Conservation (phyloP, 2,113 vertebrate genomes). For the Ageneiosus marmoratus region DNA sequence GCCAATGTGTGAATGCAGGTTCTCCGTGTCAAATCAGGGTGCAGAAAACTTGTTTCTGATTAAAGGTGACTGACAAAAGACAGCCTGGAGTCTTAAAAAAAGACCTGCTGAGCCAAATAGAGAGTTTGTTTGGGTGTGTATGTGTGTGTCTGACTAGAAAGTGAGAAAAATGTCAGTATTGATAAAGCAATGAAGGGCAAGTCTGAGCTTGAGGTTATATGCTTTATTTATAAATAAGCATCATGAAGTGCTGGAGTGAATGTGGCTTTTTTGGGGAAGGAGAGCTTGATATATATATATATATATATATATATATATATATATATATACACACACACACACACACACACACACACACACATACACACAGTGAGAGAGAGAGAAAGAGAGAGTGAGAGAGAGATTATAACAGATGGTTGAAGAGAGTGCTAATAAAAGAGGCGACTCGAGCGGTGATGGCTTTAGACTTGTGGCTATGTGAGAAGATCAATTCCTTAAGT, state of each 20-base stretch:
- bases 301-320: slow-evolving; percentile 14
- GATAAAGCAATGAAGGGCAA: slow-evolving; percentile 13
- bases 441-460: not conserved
- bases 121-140: not conserved
- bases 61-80: too few relatives aligned
- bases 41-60: too few relatives aligned
- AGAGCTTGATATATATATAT: not conserved
- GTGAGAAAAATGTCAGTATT: not conserved
- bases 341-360: too few relatives aligned
- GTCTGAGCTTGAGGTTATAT: slow-evolving; percentile 8
- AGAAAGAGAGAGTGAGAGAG: too few relatives aligned
- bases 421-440: slow-evolving; percentile 1
- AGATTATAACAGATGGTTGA: slow-evolving; percentile 3
- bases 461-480: not conserved
- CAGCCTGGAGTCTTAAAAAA: not conserved
- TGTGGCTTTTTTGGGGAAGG: not conserved
- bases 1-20: not conserved
- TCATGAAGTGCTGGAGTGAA: slow-evolving; percentile 3
- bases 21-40: not conserved
- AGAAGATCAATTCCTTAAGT: not conserved
- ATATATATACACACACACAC: slow-evolving; percentile 8
- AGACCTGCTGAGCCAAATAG: not conserved
- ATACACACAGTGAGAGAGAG: too few relatives aligned
- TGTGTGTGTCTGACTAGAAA: slow-evolving; percentile 14
- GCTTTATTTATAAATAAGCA: slow-evolving; percentile 25